Evolutionary conservation across 2,113 vertebrate species (phyloP).

Genomic region (Elachura formosa): DNA sequence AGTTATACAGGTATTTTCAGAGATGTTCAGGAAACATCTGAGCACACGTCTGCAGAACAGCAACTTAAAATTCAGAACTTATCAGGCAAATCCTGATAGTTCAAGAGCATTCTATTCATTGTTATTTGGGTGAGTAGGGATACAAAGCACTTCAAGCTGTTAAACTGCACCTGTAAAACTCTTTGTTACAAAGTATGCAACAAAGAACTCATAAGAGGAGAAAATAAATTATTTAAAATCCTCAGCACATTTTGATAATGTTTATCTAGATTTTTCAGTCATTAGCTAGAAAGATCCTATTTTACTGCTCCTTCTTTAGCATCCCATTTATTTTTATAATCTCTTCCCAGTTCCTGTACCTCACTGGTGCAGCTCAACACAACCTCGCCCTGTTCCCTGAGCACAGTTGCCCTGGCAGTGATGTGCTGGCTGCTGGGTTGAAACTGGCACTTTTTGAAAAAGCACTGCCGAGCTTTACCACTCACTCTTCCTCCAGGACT

Average conservation of each 20-base stretch:
- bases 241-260: rapidly evolving
- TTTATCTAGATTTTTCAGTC: not conserved
- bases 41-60: not conserved
- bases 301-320: not conserved
- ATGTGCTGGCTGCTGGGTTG: not conserved
- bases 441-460: not conserved
- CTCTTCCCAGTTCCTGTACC: not conserved
- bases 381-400: not conserved
- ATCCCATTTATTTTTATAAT: not conserved
- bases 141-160: not conserved
- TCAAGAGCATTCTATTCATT: not conserved
- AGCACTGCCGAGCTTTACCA: not conserved
- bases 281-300: not conserved
- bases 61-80: not conserved
- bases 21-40: not conserved
- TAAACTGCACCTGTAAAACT: not conserved
- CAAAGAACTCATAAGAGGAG: not conserved
- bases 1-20: not conserved
- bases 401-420: rapidly evolving
- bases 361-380: not conserved
- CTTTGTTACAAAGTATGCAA: not conserved
- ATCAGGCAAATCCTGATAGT: not conserved
- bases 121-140: not conserved
- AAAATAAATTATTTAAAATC: not conserved
- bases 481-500: not conserved